Base-by-base conservation (phyloP, 2,113 vertebrate species). In the Thamnophis sirtalis region DNA sequence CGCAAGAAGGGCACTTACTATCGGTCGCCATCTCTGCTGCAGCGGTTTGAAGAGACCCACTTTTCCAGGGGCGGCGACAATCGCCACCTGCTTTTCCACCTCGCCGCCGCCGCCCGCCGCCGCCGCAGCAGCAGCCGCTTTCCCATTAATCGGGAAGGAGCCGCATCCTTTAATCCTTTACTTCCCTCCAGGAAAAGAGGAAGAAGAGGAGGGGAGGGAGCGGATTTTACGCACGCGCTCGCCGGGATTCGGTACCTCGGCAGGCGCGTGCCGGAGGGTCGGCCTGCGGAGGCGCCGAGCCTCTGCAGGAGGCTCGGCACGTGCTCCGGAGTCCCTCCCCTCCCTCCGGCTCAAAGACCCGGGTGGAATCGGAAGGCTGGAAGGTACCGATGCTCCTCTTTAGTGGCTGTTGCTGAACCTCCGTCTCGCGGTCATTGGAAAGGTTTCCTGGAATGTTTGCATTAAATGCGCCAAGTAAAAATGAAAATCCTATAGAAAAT, bases 21-120 rank as follows among this genome's bases (percentile, higher is more conserved):
- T 98, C 97, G 9, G 98, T 96, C 93, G 97, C 97, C 98, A 98
- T 98, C 97, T 95, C n/a, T 43, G 60, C 89, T 28, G 80, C 38
- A 1, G 38, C 88, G 60, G 80, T 54, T 94, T 94, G 60, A 33
- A 86, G 93, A 95, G n/a, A 48, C 87, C 24, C 90, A 55, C 91
- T 87, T 90, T 0, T 92, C 63, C 13, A 9, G 8, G 92, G 22
- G 58, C 58, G 90, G 90, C 48, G 94, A 94, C 94, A 53, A n/a
- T 24, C 5, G 5, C 73, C 95, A 87, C 93, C 92, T 73, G 92
- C 80, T 89, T 90, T 86, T 4, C 38, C 92, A 22, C 87, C 93
- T 92, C 93, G 54, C 48, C 51, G 93, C 95, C 6, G 58, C 88
- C 21, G 86, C 55, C 53, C 21, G 86, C 55, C 53, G 43, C 43